Conservation (phyloP, 2,888 invertebrate species). For the Napeogenes sylphis region DNA sequence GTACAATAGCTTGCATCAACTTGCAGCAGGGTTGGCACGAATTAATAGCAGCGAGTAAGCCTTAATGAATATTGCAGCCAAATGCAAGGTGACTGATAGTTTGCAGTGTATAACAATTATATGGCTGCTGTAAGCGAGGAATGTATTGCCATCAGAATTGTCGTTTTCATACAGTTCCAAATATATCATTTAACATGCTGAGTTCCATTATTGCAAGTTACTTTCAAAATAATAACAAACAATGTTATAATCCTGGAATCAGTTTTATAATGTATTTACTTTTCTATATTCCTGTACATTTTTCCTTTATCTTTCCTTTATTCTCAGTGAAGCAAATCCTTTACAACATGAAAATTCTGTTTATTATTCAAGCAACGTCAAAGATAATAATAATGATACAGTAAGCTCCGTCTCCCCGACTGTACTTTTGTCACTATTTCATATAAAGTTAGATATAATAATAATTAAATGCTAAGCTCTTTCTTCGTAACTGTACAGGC, state of each 20-base stretch:
- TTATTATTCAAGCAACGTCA: conserved; percentile 2
- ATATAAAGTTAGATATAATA: conserved; percentile 4
- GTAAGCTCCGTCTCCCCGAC: conserved; percentile 2
- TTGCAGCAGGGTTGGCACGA: conserved; percentile 63
- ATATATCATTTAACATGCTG: not conserved
- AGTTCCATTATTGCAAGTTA: no score
- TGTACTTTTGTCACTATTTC: conserved; percentile 5
- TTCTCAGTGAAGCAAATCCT: no score
- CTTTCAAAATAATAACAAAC: no score
- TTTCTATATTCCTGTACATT: no score
- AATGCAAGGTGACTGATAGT: conserved; percentile 58
- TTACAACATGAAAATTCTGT: not conserved
- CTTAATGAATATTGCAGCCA: conserved; percentile 73
- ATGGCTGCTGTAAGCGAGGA: not conserved
- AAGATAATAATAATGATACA: not conserved
- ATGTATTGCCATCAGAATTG: not conserved
- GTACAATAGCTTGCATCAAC: conserved; percentile 68
- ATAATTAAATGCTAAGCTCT: conserved; percentile 12
- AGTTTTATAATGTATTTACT: no score
- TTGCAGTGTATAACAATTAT: conserved; percentile 17
- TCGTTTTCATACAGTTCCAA: not conserved
- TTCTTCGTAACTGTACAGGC: conserved; percentile 9
- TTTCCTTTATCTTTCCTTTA: no score
- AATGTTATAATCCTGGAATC: no score
- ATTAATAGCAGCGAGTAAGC: conserved; percentile 65